Base-by-base conservation (phyloP, 2,888 invertebrate genomes). In the Scelioninae gen. 2 region DNA sequence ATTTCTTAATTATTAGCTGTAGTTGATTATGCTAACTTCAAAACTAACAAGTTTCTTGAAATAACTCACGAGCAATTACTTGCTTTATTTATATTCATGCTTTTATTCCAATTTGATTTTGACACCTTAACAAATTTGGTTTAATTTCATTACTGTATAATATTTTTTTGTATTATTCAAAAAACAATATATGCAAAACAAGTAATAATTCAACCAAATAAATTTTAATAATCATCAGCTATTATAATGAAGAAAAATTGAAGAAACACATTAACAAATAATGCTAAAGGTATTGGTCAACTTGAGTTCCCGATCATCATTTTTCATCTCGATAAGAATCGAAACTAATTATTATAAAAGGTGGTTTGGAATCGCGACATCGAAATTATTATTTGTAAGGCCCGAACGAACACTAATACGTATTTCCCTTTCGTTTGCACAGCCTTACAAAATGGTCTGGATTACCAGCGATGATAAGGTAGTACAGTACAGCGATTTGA, bases 361-460 rank as follows among this genome's bases (percentile, higher is more conserved):
- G 50, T 57, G 63, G 57, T 70, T 70, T n/a, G 18, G 37, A 43
- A 52, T 70, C 19, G 50, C 50, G 6, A 37, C 41, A 43, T 45
- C 64, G n/a, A 71, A 71, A 39, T 13, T 33, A 45, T 46, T 71
- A 53, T 46, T 74, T 43, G 43, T 50, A 43, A 65, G 74, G 63
- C 75, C 67, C 73, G 35, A 75, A 71, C 75, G 60, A 74, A 76
- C 77, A 83, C 78, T 85, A 85, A 85, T 83, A 73, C 80, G 80
- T 77, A 77, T 81, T 80, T 82, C 78, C 79, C 82, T 81, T 85
- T 84, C 85, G 81, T 85, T 85, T 81, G 75, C 81, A 82, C 85
- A 86, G 86, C 84, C 83, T 77, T 80, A 80, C 81, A 85, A 82
- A 84, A 86, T 86, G 86, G 85, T 85, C 81, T 86, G 86, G 86